Percentiles rank a stretch among this genome's conserved stretches.
Conservation (phyloP, 2,888 invertebrate genomes). For the Orthosia gothica region DNA sequence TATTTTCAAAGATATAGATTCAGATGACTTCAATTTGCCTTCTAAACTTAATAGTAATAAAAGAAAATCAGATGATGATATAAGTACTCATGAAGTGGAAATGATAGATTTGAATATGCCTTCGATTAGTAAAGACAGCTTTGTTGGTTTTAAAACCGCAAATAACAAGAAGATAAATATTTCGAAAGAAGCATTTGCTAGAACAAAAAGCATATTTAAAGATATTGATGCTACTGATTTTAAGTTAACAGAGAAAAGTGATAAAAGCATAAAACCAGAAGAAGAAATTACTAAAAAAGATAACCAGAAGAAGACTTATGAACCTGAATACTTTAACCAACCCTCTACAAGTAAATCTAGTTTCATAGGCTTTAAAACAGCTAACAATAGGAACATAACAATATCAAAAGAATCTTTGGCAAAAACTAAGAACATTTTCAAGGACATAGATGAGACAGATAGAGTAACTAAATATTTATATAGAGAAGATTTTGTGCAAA, state of each 20-base stretch:
- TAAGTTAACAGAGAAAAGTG: slow-evolving; percentile 8
- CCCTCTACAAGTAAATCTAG: slow-evolving; percentile 9
- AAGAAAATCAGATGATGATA: background rate
- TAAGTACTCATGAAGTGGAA: background rate
- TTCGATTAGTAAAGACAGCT: slow-evolving; percentile 7
- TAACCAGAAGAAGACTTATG: background rate
- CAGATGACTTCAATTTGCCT: slow-evolving; percentile 18
- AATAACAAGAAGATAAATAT: slow-evolving; percentile 42
- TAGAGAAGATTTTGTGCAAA: no score
- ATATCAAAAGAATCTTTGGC: slow-evolving; percentile 33
- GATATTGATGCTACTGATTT: slow-evolving; percentile 40
- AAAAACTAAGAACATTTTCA: slow-evolving; percentile 40
- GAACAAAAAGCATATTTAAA: slow-evolving; percentile 36
- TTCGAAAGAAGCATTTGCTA: slow-evolving; percentile 20
- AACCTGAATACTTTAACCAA: background rate
- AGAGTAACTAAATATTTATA: background rate
- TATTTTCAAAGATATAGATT: slow-evolving; percentile 72
- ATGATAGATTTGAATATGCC: slow-evolving; percentile 12
- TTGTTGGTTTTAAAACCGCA: slow-evolving; percentile 43
- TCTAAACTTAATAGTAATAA: background rate
- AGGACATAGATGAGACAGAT: slow-evolving; percentile 33
- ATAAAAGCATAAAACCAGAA: background rate
- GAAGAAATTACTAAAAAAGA: background rate
- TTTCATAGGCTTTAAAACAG: slow-evolving; percentile 42
- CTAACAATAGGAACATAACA: slow-evolving; percentile 36